These are phyloP conservation scores for Arion vulgaris DNA, from an alignment of 1,140 invertebrate species.

Conservation along the genomic window DNA sequence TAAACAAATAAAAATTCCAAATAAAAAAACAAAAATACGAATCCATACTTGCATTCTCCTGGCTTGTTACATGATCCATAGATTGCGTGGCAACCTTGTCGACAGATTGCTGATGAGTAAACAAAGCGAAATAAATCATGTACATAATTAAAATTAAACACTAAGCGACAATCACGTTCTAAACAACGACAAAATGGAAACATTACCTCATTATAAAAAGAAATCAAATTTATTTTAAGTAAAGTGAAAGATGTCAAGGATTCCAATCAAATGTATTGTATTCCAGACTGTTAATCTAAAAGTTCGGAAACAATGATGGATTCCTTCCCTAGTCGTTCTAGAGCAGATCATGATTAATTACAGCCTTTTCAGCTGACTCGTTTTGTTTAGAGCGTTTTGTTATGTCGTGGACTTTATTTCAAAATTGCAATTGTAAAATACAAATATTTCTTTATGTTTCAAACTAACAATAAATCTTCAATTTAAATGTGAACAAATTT, in stretches of 20 bases:
- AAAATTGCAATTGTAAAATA: too few relatives aligned
- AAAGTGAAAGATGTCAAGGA: neutral
- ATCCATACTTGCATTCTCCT: constrained; percentile 93
- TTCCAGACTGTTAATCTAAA: neutral
- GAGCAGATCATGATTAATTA: neutral
- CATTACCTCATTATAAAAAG: neutral
- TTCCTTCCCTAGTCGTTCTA: neutral
- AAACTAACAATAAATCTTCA: too few relatives aligned
- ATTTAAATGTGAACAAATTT: too few relatives aligned
- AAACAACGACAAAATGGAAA: neutral
- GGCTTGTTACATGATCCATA: constrained; percentile 93
- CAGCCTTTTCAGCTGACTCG: neutral
- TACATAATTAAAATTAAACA: neutral
- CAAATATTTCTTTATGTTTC: too few relatives aligned
- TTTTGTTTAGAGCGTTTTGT: neutral
- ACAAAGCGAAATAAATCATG: neutral
- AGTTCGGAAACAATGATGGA: neutral
- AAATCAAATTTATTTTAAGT: neutral
- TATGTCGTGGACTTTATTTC: too few relatives aligned
- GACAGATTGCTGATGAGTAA: constrained; percentile 82
- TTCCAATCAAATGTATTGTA: neutral
- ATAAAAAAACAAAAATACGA: neutral
- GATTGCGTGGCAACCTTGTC: constrained; percentile 88
- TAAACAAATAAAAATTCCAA: too few relatives aligned
- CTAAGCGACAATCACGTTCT: neutral